Evolutionary conservation across 2,113 vertebrate genomes (phyloP).

Genomic region (Ceyx cyanopectus): DNA sequence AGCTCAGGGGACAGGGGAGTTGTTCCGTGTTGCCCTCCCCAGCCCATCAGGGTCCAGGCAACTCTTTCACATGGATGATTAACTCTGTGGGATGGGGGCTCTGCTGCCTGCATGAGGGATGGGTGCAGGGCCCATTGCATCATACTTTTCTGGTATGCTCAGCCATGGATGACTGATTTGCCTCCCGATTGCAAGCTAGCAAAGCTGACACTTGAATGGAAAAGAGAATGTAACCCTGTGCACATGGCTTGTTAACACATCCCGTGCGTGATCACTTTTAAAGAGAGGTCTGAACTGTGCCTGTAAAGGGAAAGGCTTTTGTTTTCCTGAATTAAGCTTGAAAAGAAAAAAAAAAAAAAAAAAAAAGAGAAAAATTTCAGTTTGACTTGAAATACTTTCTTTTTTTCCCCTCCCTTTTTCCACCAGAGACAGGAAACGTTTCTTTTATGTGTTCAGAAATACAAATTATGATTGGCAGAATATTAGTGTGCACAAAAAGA

Average conservation of each 20-base stretch:
- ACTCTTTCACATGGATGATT: not conserved
- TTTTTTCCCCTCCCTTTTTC: not conserved
- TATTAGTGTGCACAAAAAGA: conserved; percentile 10
- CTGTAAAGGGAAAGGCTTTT: not conserved
- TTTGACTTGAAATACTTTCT: not conserved
- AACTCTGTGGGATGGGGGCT: not conserved
- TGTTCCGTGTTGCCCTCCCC: rapidly evolving
- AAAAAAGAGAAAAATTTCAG: not conserved
- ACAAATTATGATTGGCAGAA: conserved; percentile 48
- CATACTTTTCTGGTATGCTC: not conserved
- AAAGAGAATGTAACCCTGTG: not conserved
- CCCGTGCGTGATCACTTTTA: not conserved
- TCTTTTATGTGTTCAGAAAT: conserved; percentile 5
- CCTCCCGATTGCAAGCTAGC: not conserved
- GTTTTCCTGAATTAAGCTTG: not conserved
- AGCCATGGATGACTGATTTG: not conserved
- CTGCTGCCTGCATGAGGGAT: not conserved
- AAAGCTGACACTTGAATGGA: not conserved
- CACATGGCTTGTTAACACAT: not conserved
- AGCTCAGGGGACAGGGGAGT: not conserved
- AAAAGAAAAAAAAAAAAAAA: conserved; percentile 11
- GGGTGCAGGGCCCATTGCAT: not conserved
- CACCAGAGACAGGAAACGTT: not conserved
- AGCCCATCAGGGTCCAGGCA: not conserved
- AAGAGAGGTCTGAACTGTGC: not conserved